Conservation (phyloP, 2,113 vertebrate species). For the Zootoca vivipara region DNA sequence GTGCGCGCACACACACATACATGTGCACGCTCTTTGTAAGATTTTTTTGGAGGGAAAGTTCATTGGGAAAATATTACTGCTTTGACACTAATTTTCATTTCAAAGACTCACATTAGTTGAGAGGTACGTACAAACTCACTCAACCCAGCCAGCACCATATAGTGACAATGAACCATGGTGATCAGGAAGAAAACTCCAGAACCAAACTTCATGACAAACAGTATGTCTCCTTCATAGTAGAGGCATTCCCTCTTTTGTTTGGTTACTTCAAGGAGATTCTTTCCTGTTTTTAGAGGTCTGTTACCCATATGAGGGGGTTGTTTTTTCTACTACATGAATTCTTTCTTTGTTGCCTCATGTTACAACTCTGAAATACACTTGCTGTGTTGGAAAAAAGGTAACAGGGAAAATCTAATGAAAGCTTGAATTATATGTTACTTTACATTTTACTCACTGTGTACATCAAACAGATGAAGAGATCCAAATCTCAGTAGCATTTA, state of each 20-base stretch:
- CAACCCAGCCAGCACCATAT: neutral
- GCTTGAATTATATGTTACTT: neutral
- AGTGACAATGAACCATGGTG: neutral
- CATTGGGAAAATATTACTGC: neutral
- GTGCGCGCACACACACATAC: too few species aligned
- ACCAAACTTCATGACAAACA: neutral
- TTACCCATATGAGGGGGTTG: conserved; percentile 8
- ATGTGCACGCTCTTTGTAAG: too few species aligned
- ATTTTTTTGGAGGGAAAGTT: neutral
- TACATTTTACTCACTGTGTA: neutral
- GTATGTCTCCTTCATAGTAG: neutral
- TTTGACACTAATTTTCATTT: conserved; percentile 4
- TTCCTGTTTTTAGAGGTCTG: conserved; percentile 14
- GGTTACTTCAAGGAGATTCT: conserved; percentile 13
- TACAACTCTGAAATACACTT: conserved; percentile 21
- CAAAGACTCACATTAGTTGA: conserved; percentile 15
- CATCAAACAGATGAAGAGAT: neutral
- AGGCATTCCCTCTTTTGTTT: neutral
- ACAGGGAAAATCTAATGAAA: neutral
- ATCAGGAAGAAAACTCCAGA: conserved; percentile 1
- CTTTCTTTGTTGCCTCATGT: conserved; percentile 19
- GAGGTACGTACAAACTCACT: conserved; percentile 24
- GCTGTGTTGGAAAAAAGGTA: neutral
- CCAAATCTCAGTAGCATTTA: neutral
- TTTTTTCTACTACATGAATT: conserved; percentile 8